Base-by-base conservation (phyloP, 2,888 invertebrate genomes). In the Aromia moschata region DNA sequence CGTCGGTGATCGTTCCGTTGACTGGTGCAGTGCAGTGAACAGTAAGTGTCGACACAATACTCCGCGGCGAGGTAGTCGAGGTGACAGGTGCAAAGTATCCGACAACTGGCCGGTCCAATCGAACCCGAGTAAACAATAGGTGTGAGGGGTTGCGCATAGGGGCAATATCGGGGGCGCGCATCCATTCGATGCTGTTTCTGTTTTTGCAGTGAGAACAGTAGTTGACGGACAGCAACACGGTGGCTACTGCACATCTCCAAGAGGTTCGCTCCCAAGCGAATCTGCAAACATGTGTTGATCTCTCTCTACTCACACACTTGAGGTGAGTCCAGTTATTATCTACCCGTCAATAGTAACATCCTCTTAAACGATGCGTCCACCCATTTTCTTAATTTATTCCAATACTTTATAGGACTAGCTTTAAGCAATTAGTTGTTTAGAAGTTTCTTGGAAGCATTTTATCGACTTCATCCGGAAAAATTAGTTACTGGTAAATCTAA, bases 221-320 rank as follows among this genome's bases (percentile, higher is more conserved):
- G 74, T 72, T 69, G 68, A 68, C 71, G 74, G 74, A 72, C 69
- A 67, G 64, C 74, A 71, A 69, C 79, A 80, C 77, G 74, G 80
- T 80, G 80, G 80, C 80, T 77, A 76, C 79, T 75, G 77, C 78
- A 79, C 78, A 77, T 74, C 74, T 79, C 56, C 77, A 74, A 74
- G 78, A 79, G 79, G 79, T 79, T 77, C 78, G 79, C 78, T 77
- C 77, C 68, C 72, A 73, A 75, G 79, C 79, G 79, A 77, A 77
- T 74, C 76, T 77, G 68, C 74, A 74, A 75, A 75, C 78, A 79
- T 79, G 79, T 79, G 79, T 77, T 79, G 78, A 79, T 76, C 74
- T 77, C 61, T 72, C 74, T 59, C 69, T 79, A 64, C 74, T 78
- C 70, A 74, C 76, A 62, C 77, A 78, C 65, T 68, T 79, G 70